These are phyloP conservation scores for Rhodeus uyekii DNA, from an alignment of 2,797 vertebrate species.

Conservation along the genomic window DNA sequence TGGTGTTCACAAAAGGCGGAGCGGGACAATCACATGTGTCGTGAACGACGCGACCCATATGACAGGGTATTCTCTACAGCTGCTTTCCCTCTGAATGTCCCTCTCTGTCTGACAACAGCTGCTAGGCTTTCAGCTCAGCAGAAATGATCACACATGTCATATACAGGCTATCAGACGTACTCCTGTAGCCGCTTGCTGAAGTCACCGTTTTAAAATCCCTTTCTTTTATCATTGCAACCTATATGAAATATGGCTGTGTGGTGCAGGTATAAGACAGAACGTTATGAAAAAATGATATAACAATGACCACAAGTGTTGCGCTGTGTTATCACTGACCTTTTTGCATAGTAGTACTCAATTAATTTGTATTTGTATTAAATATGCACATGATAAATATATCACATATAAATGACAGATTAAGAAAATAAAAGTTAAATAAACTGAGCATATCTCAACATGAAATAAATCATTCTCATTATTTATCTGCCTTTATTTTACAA, in stretches of 20 bases:
- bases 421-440: not conserved
- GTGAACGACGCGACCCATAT: not conserved
- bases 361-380: not conserved
- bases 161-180: not conserved
- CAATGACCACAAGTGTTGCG: too few species aligned
- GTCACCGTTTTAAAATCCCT: not conserved
- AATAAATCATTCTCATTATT: not conserved
- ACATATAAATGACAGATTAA: not conserved
- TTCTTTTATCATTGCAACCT: not conserved
- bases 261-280: not conserved
- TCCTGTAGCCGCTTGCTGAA: not conserved
- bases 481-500: not conserved
- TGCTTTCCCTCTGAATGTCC: constrained; percentile 39
- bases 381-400: not conserved
- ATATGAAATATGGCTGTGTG: too few species aligned
- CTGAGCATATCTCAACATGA: not conserved
- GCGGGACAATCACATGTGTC: not conserved
- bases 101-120: constrained; percentile 38
- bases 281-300: not conserved
- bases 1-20: not conserved
- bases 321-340: not conserved
- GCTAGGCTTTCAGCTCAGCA: not conserved
- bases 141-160: not conserved
- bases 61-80: constrained; percentile 30
- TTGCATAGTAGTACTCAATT: not conserved